phyloP scores from a whole-genome alignment of 2,888 invertebrate genomes.

The Caenorhabditis imperialis region DNA sequence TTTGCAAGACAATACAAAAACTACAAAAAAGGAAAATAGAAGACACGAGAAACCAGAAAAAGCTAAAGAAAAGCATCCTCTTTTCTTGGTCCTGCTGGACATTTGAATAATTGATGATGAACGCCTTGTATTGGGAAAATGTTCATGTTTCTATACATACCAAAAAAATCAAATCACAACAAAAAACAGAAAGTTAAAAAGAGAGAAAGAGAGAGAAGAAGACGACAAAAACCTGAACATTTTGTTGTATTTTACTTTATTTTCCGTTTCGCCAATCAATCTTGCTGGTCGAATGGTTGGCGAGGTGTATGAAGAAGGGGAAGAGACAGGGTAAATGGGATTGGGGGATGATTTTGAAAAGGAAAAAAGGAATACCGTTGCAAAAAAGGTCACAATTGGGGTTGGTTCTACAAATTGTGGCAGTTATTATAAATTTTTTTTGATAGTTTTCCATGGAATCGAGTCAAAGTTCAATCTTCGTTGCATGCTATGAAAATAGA shows the following conservation, averaged over 20 bases:
- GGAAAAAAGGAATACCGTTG: too few relatives aligned
- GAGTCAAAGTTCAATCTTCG: too few relatives aligned
- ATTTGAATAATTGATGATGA: slow-evolving; percentile 48
- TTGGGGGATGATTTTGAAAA: too few relatives aligned
- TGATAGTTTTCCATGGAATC: too few relatives aligned
- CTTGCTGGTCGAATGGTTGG: slow-evolving; percentile 15
- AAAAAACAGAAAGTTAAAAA: slow-evolving; percentile 10
- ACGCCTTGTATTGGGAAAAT: slow-evolving; percentile 4
- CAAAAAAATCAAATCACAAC: slow-evolving; percentile 4
- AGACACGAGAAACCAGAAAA: background rate
- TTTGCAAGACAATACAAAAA: too few relatives aligned
- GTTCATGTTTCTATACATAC: background rate
- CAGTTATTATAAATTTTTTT: too few relatives aligned
- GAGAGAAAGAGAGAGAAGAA: slow-evolving; percentile 4
- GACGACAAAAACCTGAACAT: slow-evolving; percentile 22
- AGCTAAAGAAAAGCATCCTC: slow-evolving; percentile 10
- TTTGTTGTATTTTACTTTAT: too few relatives aligned
- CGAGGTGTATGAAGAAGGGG: background rate
- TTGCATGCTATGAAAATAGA: too few relatives aligned
- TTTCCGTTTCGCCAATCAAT: slow-evolving; percentile 40
- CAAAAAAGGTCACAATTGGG: too few relatives aligned
- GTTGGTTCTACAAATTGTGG: too few relatives aligned
- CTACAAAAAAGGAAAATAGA: background rate
- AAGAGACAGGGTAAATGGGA: slow-evolving; percentile 16
- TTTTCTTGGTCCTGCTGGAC: slow-evolving; percentile 15